Evolutionary conservation across 2,797 vertebrate species (phyloP).

Genomic region (Apogon hyalosoma): DNA sequence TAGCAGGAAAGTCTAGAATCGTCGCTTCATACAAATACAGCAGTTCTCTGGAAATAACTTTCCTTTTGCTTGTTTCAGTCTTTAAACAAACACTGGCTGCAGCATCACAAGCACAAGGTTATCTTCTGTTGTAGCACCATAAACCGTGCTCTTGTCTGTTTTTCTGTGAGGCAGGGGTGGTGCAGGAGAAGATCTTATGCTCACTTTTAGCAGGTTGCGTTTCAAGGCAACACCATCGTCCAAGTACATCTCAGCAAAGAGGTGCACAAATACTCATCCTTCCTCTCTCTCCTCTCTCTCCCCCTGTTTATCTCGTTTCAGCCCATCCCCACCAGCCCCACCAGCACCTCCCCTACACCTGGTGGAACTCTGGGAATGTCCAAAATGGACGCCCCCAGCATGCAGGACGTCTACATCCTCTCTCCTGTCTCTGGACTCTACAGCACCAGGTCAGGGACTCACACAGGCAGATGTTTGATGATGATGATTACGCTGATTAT

Average conservation of each 20-base stretch:
- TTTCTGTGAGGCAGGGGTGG: slow-evolving; percentile 14
- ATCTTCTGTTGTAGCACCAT: neutral
- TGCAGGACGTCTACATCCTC: slow-evolving; percentile 91
- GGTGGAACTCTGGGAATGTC: slow-evolving; percentile 88
- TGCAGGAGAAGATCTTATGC: slow-evolving; percentile 13
- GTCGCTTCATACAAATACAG: slow-evolving; percentile 21
- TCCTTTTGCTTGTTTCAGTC: slow-evolving; percentile 45
- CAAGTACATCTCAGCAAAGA: slow-evolving; percentile 9
- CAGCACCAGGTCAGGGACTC: slow-evolving; percentile 84
- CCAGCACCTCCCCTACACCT: slow-evolving; percentile 86
- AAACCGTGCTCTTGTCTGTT: slow-evolving; percentile 43
- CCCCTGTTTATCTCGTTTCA: slow-evolving; percentile 50
- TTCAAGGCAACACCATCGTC: slow-evolving; percentile 5
- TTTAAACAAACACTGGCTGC: slow-evolving; percentile 35
- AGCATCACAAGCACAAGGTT: slow-evolving; percentile 41
- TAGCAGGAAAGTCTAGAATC: no score
- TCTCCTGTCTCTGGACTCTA: slow-evolving; percentile 90
- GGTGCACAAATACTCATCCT: slow-evolving; percentile 5
- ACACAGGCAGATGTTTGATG: slow-evolving; percentile 31
- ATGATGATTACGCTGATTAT: slow-evolving; percentile 34
- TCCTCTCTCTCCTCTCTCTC: slow-evolving; percentile 8
- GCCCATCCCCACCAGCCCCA: slow-evolving; percentile 87
- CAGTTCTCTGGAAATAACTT: slow-evolving; percentile 40
- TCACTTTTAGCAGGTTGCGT: slow-evolving; percentile 29
- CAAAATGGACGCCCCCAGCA: slow-evolving; percentile 87